Evolutionary conservation across 2,113 vertebrate genomes (phyloP).

Genomic region (Serinus canaria): DNA sequence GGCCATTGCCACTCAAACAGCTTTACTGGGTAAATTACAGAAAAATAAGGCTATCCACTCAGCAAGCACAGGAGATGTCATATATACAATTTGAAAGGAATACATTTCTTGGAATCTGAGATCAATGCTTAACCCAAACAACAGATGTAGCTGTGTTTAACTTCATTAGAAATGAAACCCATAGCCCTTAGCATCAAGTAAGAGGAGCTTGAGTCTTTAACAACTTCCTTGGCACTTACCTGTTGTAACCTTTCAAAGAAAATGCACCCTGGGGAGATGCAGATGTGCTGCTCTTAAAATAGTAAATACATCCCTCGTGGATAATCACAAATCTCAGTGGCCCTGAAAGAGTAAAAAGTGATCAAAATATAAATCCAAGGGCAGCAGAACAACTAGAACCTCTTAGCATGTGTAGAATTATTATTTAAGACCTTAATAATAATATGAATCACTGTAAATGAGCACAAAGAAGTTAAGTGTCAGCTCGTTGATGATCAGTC

Average conservation of each 20-base stretch:
- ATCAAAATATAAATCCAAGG: neutral
- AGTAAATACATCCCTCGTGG: slow-evolving; percentile 94
- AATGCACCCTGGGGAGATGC: slow-evolving; percentile 93
- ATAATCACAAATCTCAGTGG: slow-evolving; percentile 92
- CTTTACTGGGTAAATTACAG: neutral
- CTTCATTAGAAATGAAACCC: neutral
- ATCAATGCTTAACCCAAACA: neutral
- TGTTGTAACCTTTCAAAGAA: slow-evolving; percentile 95
- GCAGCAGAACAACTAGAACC: neutral
- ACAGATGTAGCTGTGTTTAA: neutral
- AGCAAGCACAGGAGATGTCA: neutral
- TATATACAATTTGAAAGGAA: neutral
- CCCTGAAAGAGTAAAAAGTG: slow-evolving; percentile 74
- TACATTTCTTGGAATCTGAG: neutral
- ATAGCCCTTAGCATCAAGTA: neutral
- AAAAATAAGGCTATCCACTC: neutral
- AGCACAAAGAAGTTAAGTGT: neutral
- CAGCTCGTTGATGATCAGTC: neutral
- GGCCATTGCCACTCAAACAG: neutral
- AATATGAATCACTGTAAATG: neutral
- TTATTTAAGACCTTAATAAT: neutral
- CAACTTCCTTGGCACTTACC: slow-evolving; percentile 72
- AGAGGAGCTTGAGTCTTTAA: neutral
- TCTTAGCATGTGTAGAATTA: neutral
- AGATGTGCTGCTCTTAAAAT: slow-evolving; percentile 95